These are phyloP conservation scores for Ramphastos sulfuratus DNA, from an alignment of 2,113 vertebrate species.

Conservation along the genomic window DNA sequence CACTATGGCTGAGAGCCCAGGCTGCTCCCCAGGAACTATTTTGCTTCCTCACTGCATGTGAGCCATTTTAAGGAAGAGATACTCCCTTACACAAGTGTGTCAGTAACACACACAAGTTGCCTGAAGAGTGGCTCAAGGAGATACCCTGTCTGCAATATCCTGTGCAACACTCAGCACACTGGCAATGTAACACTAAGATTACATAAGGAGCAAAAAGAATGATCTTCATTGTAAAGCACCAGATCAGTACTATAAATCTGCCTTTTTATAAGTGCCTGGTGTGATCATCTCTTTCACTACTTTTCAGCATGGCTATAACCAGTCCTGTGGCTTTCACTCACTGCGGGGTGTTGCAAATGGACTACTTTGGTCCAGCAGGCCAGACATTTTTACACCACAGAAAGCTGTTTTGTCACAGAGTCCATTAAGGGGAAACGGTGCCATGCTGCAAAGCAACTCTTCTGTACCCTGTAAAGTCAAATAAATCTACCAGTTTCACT, in stretches of 20 bases:
- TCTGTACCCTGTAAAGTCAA: conserved; percentile 6
- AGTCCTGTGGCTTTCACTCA: conserved; percentile 5
- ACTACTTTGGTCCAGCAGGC: neutral
- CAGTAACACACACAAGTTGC: neutral
- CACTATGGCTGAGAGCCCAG: neutral
- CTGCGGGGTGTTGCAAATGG: neutral
- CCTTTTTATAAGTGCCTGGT: neutral
- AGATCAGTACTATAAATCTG: neutral
- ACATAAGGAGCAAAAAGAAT: neutral
- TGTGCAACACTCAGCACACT: neutral
- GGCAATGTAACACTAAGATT: neutral
- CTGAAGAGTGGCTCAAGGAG: neutral
- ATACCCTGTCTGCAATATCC: neutral
- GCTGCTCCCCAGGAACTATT: neutral
- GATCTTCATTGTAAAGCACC: neutral
- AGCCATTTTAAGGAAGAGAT: neutral
- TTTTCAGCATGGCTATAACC: neutral
- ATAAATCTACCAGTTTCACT: conserved; percentile 15
- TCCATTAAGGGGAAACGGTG: conserved; percentile 5
- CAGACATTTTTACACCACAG: neutral
- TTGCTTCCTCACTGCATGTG: neutral
- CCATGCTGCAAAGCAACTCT: neutral
- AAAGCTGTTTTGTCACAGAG: conserved; percentile 40
- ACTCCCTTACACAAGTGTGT: neutral
- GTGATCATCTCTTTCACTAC: neutral